A percentile compares a stretch with the other conserved stretches of the same genome.
phyloP scores from a whole-genome alignment of 2,113 vertebrate genomes.

The Chloebia gouldiae region DNA sequence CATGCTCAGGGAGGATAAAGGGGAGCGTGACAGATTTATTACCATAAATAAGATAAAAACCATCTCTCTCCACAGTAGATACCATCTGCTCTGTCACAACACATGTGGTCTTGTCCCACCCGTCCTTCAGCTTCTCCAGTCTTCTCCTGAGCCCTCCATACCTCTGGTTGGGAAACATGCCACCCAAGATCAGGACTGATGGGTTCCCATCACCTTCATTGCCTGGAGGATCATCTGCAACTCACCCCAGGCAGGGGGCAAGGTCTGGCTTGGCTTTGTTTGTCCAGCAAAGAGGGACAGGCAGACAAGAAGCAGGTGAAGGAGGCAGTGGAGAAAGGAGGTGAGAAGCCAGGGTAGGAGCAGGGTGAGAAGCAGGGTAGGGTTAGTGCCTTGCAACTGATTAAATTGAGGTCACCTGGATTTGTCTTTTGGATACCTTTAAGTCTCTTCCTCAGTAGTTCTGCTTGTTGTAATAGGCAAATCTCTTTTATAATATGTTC shows the following conservation, averaged over 20 bases:
- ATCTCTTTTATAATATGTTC: neutral
- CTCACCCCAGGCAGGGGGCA: neutral
- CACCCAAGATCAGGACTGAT: slow-evolving; percentile 18
- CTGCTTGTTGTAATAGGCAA: neutral
- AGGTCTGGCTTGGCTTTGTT: neutral
- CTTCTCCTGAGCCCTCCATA: slow-evolving; percentile 26
- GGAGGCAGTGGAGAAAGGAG: neutral
- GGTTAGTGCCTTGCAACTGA: neutral
- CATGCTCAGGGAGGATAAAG: neutral
- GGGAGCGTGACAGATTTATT: neutral
- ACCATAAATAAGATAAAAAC: slow-evolving; percentile 23
- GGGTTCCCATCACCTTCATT: neutral
- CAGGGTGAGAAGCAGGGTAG: too few species aligned
- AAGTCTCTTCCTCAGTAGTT: neutral
- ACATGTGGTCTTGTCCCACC: slow-evolving; percentile 27
- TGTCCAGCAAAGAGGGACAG: neutral
- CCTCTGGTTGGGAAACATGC: slow-evolving; percentile 42
- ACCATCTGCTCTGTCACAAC: slow-evolving; percentile 56
- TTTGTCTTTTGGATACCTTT: neutral
- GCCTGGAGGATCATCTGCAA: neutral
- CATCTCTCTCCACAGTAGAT: slow-evolving; percentile 1
- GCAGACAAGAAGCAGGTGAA: neutral
- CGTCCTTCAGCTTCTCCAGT: slow-evolving; percentile 12
- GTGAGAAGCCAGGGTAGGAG: neutral
- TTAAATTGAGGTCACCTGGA: neutral